phyloP scores from a whole-genome alignment of 2,888 invertebrate genomes.

The Chamaedrilus cognettii region DNA sequence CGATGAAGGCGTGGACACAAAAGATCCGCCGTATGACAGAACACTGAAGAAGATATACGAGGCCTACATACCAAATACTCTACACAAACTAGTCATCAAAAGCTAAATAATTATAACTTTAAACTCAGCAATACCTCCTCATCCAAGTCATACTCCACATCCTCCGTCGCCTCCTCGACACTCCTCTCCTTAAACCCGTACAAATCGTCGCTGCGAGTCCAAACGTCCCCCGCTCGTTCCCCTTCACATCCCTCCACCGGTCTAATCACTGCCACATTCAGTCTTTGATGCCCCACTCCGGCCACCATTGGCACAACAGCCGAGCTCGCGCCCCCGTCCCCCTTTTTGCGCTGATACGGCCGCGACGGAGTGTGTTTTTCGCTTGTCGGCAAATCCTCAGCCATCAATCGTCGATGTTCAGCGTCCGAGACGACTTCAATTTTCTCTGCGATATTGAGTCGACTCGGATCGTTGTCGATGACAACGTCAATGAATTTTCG shows the following conservation, averaged over 20 bases:
- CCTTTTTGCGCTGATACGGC: too few relatives aligned
- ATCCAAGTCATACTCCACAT: conserved; percentile 94
- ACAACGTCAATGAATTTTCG: conserved; percentile 8
- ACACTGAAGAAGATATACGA: too few relatives aligned
- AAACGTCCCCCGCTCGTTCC: neutral
- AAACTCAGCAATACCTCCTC: conserved; percentile 75
- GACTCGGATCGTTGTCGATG: neutral
- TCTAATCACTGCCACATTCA: neutral
- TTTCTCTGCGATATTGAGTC: conserved; percentile 2
- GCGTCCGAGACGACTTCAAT: conserved; percentile 5
- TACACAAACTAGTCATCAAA: too few relatives aligned
- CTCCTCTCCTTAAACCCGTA: conserved; percentile 84
- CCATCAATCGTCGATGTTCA: too few relatives aligned
- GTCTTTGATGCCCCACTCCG: neutral
- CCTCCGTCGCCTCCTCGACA: conserved; percentile 90
- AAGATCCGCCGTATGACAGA: too few relatives aligned
- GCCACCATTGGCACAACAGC: neutral
- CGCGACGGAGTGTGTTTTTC: too few relatives aligned
- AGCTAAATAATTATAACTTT: too few relatives aligned
- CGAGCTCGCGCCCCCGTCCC: neutral
- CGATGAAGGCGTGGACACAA: neutral
- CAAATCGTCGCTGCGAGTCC: conserved; percentile 74
- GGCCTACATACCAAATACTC: too few relatives aligned
- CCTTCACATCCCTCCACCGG: neutral
- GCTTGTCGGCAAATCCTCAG: too few relatives aligned